phyloP scores from a whole-genome alignment of 2,113 vertebrate genomes.

The Heterocephalus glaber region DNA sequence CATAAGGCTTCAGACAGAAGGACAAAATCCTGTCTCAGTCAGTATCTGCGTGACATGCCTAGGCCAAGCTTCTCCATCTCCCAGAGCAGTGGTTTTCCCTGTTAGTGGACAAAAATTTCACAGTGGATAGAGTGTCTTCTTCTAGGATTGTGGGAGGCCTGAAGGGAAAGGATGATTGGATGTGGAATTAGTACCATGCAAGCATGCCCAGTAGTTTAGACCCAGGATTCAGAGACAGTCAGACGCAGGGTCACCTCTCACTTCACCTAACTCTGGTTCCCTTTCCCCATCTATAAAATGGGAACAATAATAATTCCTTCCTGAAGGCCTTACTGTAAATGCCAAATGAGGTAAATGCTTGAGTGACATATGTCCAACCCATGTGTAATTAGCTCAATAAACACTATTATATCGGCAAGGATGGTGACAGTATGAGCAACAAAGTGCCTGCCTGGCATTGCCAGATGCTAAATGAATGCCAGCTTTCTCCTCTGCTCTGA shows the following conservation, averaged over 20 bases:
- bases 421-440: not conserved
- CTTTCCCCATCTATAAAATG: not conserved
- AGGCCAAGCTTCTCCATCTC: not conserved
- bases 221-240: not conserved
- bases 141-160: not conserved
- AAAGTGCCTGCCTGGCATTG: not conserved
- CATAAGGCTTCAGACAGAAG: not conserved
- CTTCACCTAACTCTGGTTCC: not conserved
- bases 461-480: not conserved
- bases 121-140: not conserved
- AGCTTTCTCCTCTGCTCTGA: not conserved
- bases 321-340: not conserved
- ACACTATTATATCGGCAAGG: not conserved
- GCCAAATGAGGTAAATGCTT: not conserved
- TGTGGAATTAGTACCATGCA: not conserved
- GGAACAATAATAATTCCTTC: not conserved
- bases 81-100: not conserved
- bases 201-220: not conserved
- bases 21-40: not conserved
- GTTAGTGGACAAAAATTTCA: not conserved
- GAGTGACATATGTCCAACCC: not conserved
- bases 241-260: not conserved
- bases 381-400: not conserved
- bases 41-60: not conserved
- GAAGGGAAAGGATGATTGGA: not conserved